Evolutionary conservation across 2,113 vertebrate species (phyloP), one percentile per base, ranked within the genome.

Genomic region (Promerops cafer): DNA sequence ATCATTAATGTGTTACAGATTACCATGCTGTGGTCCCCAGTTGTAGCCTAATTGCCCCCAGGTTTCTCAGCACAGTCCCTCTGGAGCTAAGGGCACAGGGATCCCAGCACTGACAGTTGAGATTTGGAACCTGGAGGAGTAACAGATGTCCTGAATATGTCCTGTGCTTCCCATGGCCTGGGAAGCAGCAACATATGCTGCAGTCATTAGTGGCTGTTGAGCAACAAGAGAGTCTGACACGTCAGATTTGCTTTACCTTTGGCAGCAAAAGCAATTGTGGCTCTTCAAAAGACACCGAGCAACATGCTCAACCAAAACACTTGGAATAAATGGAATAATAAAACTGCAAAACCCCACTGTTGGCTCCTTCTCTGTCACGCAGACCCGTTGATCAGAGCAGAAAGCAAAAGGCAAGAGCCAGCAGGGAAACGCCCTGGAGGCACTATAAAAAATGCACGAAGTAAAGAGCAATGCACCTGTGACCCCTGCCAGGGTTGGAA

Each of bases 121-220:
- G 50, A 50, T 54, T 88, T 92, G 52, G 50, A 39, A 97, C 57
- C 76, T 95, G 60, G 50, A 97, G 84, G 49, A 97, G 66, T 64
- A 97, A 63, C 89, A 97, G 93, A 96, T 97, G 94, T 65, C 79
- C 81, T 45, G 63, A 93, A 89, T 93, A 96, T 97, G 94, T 65
- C 79, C 81, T 45, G 63, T 93, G 87, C 19, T 44, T 90, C 91
- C 83, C 93, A 72, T 37, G 77, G 94, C 88, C 95, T 57, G 90
- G 74, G 83, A 98, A 97, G 88, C 92, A 93, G 53, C 87, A 94
- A 68, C 95, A 97, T 94, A 97, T 93, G 97, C 96, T 96, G 91
- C 87, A 96, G 88, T 89, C 96, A 86, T 97, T 96, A 97, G 93
- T 75, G 90, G 49, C 83, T 91, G 91, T 21, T 91, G 90, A 96